Percentiles rank a stretch among this genome's conserved stretches.
Conservation (phyloP, 2,113 vertebrate species). For the Aptenodytes forsteri region DNA sequence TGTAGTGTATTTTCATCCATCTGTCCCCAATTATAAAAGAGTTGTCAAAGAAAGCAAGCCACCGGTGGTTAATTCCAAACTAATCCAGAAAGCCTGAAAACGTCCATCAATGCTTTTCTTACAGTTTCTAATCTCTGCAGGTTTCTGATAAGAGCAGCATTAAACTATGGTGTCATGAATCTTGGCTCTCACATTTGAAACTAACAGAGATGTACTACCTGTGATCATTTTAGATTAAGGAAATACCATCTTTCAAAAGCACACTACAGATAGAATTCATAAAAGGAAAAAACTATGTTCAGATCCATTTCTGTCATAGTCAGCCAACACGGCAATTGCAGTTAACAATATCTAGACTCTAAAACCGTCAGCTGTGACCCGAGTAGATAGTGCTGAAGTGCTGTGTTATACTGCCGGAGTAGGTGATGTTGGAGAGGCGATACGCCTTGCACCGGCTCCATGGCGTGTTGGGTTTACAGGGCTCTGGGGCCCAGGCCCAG, state of each 20-base stretch:
- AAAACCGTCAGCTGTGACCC: not conserved
- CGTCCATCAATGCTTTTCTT: not conserved
- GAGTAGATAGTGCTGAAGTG: not conserved
- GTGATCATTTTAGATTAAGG: conserved; percentile 54
- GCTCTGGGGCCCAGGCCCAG: not conserved
- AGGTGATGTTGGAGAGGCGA: rapidly evolving
- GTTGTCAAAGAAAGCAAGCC: conserved; percentile 43
- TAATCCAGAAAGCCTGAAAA: conserved; percentile 44
- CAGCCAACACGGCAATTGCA: not conserved
- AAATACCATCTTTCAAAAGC: conserved; percentile 19
- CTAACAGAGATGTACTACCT: conserved; percentile 43
- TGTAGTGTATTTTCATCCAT: conserved; percentile 57
- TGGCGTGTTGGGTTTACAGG: not conserved
- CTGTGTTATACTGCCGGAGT: not conserved
- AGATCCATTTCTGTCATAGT: not conserved
- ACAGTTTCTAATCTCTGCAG: conserved; percentile 50
- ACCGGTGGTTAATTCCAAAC: conserved; percentile 17
- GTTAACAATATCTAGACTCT: not conserved
- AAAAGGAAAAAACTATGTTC: not conserved
- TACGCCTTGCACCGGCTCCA: rapidly evolving
- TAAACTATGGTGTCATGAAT: conserved; percentile 32
- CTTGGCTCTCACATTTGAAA: conserved; percentile 21
- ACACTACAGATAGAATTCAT: not conserved
- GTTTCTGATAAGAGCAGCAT: conserved; percentile 50
- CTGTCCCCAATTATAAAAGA: conserved; percentile 51